These are phyloP conservation scores for Climacteris rufus DNA, from an alignment of 2,113 vertebrate species.

Conservation along the genomic window DNA sequence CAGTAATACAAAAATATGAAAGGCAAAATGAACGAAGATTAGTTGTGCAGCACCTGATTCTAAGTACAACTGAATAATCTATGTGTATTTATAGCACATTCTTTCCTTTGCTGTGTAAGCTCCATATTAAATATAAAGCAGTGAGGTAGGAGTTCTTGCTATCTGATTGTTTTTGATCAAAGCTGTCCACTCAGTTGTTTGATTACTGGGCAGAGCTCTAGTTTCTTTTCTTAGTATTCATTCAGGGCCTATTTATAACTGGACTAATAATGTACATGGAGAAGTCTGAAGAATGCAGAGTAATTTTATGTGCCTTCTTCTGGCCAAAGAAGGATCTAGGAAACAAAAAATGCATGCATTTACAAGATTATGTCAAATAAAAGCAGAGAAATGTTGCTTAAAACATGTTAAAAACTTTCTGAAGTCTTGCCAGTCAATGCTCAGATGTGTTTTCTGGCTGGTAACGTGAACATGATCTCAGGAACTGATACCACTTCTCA, in stretches of 20 bases:
- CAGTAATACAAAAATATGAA: not conserved
- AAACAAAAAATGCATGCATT: not conserved
- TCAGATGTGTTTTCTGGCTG: slow-evolving; percentile 29
- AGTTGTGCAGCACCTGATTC: not conserved
- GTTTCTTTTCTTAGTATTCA: not conserved
- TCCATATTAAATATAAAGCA: not conserved
- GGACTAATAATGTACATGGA: not conserved
- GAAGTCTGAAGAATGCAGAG: not conserved
- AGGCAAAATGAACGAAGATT: not conserved
- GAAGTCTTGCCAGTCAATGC: slow-evolving; percentile 24
- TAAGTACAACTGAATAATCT: not conserved
- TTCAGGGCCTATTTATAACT: slow-evolving; percentile 5
- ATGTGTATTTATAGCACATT: not conserved
- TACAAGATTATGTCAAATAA: slow-evolving; percentile 1
- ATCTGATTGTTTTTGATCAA: slow-evolving; percentile 9
- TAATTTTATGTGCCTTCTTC: not conserved
- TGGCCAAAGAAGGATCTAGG: not conserved
- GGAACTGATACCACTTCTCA: not conserved
- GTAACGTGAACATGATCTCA: slow-evolving; percentile 11
- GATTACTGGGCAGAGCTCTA: not conserved
- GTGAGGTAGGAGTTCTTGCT: not conserved
- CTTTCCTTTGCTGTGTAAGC: not conserved
- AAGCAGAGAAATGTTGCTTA: slow-evolving; percentile 24
- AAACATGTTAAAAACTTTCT: not conserved
- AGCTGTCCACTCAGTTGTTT: not conserved